A percentile compares a stretch with the other conserved stretches of the same genome.
Conservation (phyloP, 35 echinoderm and acorn worm genomes). For the Apostichopus parvimensis region DNA sequence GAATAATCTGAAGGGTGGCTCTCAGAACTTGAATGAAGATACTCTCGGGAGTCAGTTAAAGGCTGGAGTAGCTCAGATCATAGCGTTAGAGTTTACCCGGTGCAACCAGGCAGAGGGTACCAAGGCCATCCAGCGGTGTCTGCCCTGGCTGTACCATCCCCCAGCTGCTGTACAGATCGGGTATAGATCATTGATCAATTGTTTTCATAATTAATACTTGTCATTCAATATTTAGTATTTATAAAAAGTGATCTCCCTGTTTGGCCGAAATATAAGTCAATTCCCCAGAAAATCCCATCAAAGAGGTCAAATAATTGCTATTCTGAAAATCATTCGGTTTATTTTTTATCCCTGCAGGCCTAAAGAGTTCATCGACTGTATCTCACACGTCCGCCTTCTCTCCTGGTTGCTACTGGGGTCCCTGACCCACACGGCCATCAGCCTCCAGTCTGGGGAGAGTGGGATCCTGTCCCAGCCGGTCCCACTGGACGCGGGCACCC, state of each 20-base stretch:
- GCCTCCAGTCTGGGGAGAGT: slow-evolving; percentile 60
- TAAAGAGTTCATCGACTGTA: slow-evolving; percentile 99
- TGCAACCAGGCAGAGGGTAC: slow-evolving; percentile 69
- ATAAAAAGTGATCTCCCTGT: too few relatives aligned
- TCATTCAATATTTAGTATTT: too few relatives aligned
- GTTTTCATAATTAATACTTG: too few relatives aligned
- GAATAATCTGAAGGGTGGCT: slow-evolving; percentile 95
- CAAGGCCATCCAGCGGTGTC: slow-evolving; percentile 81
- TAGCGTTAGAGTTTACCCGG: slow-evolving; percentile 90
- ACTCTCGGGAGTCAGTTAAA: slow-evolving; percentile 96
- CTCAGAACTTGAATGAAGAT: slow-evolving; percentile 99
- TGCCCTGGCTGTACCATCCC: slow-evolving; percentile 96
- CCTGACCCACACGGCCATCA: slow-evolving; percentile 89
- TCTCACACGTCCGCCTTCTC: slow-evolving; percentile 91
- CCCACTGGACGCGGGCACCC: slow-evolving; percentile 87
- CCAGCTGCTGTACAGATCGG: slow-evolving; percentile 93
- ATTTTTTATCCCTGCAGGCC: slow-evolving; percentile 55
- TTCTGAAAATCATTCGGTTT: too few relatives aligned
- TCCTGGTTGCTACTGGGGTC: slow-evolving; percentile 96
- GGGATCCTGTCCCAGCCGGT: slow-evolving; percentile 83
- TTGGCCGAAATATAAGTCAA: too few relatives aligned
- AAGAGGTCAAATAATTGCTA: too few relatives aligned
- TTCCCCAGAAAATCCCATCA: too few relatives aligned
- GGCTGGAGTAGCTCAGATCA: slow-evolving; percentile 94
- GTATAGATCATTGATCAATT: slow-evolving; percentile 36